These are phyloP conservation scores for Megaptera novaeangliae DNA, from an alignment of 2,113 vertebrate genomes.

Conservation along the genomic window DNA sequence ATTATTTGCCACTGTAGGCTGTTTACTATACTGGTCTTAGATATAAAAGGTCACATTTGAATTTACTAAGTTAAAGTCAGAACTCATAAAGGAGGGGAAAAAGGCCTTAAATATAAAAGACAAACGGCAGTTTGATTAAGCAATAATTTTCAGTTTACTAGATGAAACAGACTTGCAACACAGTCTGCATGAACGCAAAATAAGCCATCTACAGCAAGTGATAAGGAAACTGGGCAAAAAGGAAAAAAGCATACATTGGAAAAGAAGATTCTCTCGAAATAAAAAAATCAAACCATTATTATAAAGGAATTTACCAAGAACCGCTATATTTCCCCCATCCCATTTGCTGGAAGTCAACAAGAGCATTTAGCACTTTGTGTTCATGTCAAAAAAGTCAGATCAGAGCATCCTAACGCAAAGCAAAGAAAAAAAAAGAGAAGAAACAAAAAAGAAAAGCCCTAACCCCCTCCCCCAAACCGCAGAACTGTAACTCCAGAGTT, in stretches of 20 bases:
- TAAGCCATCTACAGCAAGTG: constrained; percentile 87
- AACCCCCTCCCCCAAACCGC: constrained; percentile 12
- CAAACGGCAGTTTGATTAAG: constrained; percentile 87
- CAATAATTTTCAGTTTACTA: constrained; percentile 88
- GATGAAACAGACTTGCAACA: constrained; percentile 86
- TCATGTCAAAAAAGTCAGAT: constrained; percentile 78
- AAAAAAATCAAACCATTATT: constrained; percentile 81
- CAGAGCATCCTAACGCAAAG: constrained; percentile 84
- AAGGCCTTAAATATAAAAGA: constrained; percentile 84
- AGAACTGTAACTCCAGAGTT: constrained; percentile 72
- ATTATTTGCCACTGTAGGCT: constrained; percentile 72
- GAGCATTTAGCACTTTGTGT: constrained; percentile 80
- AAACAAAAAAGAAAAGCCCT: constrained; percentile 41
- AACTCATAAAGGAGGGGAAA: constrained; percentile 52
- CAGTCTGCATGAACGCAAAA: constrained; percentile 84
- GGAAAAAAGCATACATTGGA: constrained; percentile 80
- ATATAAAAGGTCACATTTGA: constrained; percentile 77
- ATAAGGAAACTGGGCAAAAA: constrained; percentile 75
- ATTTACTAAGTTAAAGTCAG: constrained; percentile 80
- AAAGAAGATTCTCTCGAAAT: constrained; percentile 72
- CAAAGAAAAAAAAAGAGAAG: constrained; percentile 64
- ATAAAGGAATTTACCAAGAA: constrained; percentile 78
- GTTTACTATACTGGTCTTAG: constrained; percentile 70
- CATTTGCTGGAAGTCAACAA: constrained; percentile 80
- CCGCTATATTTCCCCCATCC: constrained; percentile 79